A percentile compares a stretch with the other conserved stretches of the same genome.
Conservation (phyloP, 2,797 vertebrate species). For the Morus bassanus region DNA sequence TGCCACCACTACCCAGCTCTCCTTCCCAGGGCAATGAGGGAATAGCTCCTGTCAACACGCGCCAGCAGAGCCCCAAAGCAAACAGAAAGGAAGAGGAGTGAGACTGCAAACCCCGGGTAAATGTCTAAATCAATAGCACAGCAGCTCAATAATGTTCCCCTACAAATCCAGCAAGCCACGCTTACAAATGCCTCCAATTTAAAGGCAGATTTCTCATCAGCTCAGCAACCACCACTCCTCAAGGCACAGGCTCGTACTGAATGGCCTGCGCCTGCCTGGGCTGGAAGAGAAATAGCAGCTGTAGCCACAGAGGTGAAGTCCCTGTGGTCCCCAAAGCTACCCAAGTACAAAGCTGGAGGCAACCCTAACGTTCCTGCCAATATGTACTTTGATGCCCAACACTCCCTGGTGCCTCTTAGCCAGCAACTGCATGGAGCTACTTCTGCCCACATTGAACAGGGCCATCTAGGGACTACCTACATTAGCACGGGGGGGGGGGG, state of each 20-base stretch:
- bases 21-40: background rate
- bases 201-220: background rate
- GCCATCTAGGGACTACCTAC: background rate
- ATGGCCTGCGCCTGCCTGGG: background rate
- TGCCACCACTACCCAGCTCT: background rate
- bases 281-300: background rate
- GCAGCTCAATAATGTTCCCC: background rate
- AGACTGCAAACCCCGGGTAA: background rate
- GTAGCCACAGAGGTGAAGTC: background rate
- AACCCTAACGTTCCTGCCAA: background rate
- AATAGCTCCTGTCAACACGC: background rate
- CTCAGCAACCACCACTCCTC: background rate
- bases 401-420: background rate
- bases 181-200: background rate
- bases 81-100: background rate
- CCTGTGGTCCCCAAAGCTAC: background rate
- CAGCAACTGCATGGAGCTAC: background rate
- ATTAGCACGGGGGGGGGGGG: background rate
- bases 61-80: background rate
- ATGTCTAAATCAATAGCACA: background rate
- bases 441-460: background rate
- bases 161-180: background rate
- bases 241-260: background rate
- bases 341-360: background rate
- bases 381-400: background rate